Evolutionary conservation across 2,797 vertebrate genomes (phyloP).

Genomic region (Hirundo rustica): DNA sequence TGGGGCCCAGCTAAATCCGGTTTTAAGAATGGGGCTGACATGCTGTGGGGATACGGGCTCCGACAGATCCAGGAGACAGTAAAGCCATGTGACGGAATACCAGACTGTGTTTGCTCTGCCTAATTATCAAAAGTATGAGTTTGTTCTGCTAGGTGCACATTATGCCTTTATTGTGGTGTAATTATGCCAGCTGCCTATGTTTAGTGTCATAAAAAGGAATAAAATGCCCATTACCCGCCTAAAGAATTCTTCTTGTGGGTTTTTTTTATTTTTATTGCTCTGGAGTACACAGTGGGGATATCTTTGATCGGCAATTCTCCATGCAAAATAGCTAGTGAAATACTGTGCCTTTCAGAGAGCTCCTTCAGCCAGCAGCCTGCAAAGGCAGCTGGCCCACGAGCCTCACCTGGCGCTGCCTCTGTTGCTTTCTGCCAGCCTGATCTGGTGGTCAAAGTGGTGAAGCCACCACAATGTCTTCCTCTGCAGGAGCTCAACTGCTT

Average conservation of each 20-base stretch:
- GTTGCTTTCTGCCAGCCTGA: not conserved
- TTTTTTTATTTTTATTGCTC: constrained; percentile 83
- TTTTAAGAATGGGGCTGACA: not conserved
- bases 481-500: not conserved
- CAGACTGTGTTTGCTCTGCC: constrained; percentile 83
- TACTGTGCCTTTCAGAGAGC: constrained; percentile 43
- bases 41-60: not conserved
- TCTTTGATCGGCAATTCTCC: constrained; percentile 70
- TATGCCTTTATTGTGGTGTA: constrained; percentile 85
- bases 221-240: constrained; percentile 85
- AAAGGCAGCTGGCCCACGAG: constrained; percentile 16
- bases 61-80: constrained; percentile 66
- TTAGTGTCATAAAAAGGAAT: constrained; percentile 86
- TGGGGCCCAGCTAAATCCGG: not conserved
- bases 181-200: constrained; percentile 85
- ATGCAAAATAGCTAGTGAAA: constrained; percentile 68
- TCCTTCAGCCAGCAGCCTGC: constrained; percentile 55
- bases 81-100: constrained; percentile 60
- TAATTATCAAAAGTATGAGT: constrained; percentile 84
- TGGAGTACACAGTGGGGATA: constrained; percentile 73
- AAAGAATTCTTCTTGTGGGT: constrained; percentile 80
- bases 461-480: not conserved
- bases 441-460: not conserved
- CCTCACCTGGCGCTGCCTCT: constrained; percentile 27
- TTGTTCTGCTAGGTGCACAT: constrained; percentile 86